Evolutionary conservation across 1,140 invertebrate species (phyloP), one percentile per base, ranked within the genome.

Genomic region (Bacillus rossius): DNA sequence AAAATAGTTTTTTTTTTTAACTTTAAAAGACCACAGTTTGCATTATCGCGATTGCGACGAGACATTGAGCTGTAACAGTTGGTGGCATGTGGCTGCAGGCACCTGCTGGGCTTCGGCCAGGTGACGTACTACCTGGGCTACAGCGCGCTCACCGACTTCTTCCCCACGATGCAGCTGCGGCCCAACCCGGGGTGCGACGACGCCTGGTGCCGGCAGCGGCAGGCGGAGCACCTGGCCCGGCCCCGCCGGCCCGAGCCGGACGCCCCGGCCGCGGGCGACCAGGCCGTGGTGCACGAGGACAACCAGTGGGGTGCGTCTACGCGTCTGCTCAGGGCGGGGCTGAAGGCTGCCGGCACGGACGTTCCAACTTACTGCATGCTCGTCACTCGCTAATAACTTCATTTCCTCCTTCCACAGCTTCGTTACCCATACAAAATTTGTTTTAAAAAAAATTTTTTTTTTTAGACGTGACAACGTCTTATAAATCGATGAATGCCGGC

Each of bases 101-200:
- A 92, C 78, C 77, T 99, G 56, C 74, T 99, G 3, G 82, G 86
- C 19, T 99, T 99, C 78, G 98, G 98, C 42, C 65, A 83, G 63
- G 88, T 98, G 1, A 87, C 86, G 0, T 80, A 90, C 72, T 99
- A 99, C 72, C 75, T 99, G 54, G 97, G 98, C 0, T 99, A 99
- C 74, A 98, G 91, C 77, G 97, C 97, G 8, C 77, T 99, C 48
- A 84, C 87, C 64, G 98, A 99, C 73, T 99, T 93, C 76, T 99
- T 99, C 70, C 96, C 97, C 0, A 88, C 82, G 10, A 95, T 98
- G 91, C 81, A 75, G 25, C 80, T 99, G 57, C 91, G 87, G 73
- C 96, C 97, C 0, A 99, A 99, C 80, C 83, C 87, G 20, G 79
- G 82, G 59, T 99, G 98, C 76, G 91, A 95, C 53, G 95, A 99